Conservation (phyloP, 2,888 invertebrate genomes). For the Volucella inflata region DNA sequence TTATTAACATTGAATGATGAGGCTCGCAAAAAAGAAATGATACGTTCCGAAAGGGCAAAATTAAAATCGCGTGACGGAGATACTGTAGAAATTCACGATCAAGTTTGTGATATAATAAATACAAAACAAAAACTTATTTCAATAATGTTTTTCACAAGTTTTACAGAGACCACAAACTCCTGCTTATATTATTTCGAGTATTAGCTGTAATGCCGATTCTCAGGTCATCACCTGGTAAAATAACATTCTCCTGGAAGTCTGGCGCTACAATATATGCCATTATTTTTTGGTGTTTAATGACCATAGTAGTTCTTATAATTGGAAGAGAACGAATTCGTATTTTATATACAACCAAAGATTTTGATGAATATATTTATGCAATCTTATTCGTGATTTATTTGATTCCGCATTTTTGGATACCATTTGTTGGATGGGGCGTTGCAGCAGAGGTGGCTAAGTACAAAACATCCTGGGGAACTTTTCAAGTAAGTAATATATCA, state of each 20-base stretch:
- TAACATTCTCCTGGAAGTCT: slow-evolving; percentile 88
- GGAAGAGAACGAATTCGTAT: slow-evolving; percentile 87
- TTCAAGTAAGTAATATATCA: slow-evolving; percentile 84
- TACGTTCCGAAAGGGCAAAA: slow-evolving; percentile 83
- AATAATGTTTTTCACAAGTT: slow-evolving; percentile 81
- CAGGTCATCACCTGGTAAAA: slow-evolving; percentile 85
- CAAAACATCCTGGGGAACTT: slow-evolving; percentile 88
- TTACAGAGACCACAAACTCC: slow-evolving; percentile 88
- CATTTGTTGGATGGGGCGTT: slow-evolving; percentile 89
- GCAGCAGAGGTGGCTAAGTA: slow-evolving; percentile 88
- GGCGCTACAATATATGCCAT: slow-evolving; percentile 87
- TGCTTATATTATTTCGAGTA: slow-evolving; percentile 86
- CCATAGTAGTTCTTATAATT: slow-evolving; percentile 86
- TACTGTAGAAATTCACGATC: slow-evolving; percentile 86
- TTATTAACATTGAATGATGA: slow-evolving; percentile 49
- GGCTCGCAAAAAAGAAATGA: slow-evolving; percentile 68
- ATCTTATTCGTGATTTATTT: slow-evolving; percentile 88
- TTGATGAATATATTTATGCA: slow-evolving; percentile 89
- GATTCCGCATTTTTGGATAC: slow-evolving; percentile 88
- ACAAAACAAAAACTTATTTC: background rate
- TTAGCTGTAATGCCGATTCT: slow-evolving; percentile 88
- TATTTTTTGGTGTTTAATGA: slow-evolving; percentile 86
- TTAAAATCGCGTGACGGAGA: slow-evolving; percentile 86
- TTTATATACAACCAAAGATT: slow-evolving; percentile 86
- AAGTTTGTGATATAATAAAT: slow-evolving; percentile 62